phyloP scores from a whole-genome alignment of 2,888 invertebrate genomes.

The Zaprionus obscuricornis region DNA sequence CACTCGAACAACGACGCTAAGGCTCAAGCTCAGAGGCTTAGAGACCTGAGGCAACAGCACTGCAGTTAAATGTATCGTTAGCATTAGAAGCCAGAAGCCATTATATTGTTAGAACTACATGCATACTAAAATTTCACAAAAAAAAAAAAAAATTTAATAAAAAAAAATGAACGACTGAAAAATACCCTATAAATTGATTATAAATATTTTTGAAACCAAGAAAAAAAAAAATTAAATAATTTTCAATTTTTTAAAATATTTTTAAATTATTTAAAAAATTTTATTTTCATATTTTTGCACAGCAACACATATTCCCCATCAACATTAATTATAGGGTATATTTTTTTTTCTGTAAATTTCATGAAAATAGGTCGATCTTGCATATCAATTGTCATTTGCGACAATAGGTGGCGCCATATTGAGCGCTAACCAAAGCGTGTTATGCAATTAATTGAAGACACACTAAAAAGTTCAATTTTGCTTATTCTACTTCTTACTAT shows the following conservation, averaged over 20 bases:
- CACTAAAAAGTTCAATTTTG: slow-evolving; percentile 12
- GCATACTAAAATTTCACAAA: neutral
- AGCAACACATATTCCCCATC: too few relatives aligned
- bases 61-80: slow-evolving; percentile 75
- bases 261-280: neutral
- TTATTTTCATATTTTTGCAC: too few relatives aligned
- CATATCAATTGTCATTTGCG: slow-evolving; percentile 33
- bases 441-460: slow-evolving; percentile 65
- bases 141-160: neutral
- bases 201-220: neutral
- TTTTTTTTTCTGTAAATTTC: slow-evolving; percentile 16
- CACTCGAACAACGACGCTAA: slow-evolving; percentile 54
- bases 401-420: slow-evolving; percentile 48
- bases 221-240: neutral
- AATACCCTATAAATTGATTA: slow-evolving; percentile 30
- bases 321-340: too few relatives aligned
- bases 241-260: neutral
- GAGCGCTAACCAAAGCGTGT: slow-evolving; percentile 64
- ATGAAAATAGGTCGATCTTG: slow-evolving; percentile 55
- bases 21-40: neutral
- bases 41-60: slow-evolving; percentile 42
- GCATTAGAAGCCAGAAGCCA: slow-evolving; percentile 46
- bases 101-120: slow-evolving; percentile 44
- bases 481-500: neutral
- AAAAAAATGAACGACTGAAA: neutral